These are phyloP conservation scores for Bufo bufo DNA, from an alignment of 2,113 vertebrate genomes.

Conservation along the genomic window DNA sequence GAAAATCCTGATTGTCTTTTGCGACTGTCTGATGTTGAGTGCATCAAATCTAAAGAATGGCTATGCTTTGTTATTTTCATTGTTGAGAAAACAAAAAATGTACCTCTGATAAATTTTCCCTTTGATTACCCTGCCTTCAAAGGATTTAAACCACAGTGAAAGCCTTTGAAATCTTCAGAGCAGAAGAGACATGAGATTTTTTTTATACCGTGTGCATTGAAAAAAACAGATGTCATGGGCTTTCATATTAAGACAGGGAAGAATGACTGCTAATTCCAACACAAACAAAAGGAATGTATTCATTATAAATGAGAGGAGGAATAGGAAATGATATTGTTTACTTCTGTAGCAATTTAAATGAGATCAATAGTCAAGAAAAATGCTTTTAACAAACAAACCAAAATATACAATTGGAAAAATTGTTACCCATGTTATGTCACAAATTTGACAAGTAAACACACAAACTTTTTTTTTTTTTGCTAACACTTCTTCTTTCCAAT, in stretches of 20 bases:
- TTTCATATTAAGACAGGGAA: conserved; percentile 78
- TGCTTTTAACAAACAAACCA: conserved; percentile 58
- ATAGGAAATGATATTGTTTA: conserved; percentile 59
- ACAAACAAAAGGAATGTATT: conserved; percentile 73
- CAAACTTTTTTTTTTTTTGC: not conserved
- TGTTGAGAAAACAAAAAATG: conserved; percentile 85
- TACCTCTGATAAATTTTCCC: conserved; percentile 87
- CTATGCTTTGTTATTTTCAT: conserved; percentile 79
- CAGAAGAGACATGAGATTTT: conserved; percentile 78
- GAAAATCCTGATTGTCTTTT: conserved; percentile 71
- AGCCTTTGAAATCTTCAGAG: conserved; percentile 86
- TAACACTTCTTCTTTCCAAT: not conserved
- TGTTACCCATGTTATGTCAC: conserved; percentile 53
- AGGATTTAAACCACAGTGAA: conserved; percentile 81
- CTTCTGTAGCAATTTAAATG: conserved; percentile 53
- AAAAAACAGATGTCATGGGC: conserved; percentile 83
- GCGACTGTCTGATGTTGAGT: conserved; percentile 76
- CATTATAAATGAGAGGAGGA: conserved; percentile 61
- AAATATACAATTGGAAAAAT: conserved; percentile 73
- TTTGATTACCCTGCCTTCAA: conserved; percentile 86
- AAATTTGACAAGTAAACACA: conserved; percentile 52
- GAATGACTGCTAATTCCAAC: conserved; percentile 77
- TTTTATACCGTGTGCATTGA: conserved; percentile 75
- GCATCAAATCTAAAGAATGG: conserved; percentile 74
- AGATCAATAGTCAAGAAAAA: conserved; percentile 53